phyloP scores from a whole-genome alignment of 2,797 vertebrate genomes.

The Phoebastria nigripes region DNA sequence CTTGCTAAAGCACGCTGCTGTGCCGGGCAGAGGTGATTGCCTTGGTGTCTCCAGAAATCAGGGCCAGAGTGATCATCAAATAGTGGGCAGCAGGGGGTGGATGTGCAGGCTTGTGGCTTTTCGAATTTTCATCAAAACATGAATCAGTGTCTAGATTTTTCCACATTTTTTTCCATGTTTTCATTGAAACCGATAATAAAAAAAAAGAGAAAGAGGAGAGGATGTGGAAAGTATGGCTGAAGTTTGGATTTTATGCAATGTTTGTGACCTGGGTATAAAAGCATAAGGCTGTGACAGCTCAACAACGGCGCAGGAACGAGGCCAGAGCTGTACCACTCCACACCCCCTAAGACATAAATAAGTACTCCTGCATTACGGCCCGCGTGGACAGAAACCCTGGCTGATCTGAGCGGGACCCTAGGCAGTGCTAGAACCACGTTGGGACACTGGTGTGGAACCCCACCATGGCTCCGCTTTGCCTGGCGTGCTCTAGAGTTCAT shows the following conservation, averaged over 20 bases:
- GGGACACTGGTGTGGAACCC: background rate
- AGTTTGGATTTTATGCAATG: background rate
- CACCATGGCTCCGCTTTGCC: background rate
- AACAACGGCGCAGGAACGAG: background rate
- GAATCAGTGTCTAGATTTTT: background rate
- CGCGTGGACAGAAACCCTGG: background rate
- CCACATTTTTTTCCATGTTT: background rate
- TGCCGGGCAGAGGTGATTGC: background rate
- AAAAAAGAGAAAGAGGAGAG: background rate
- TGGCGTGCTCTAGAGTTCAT: background rate
- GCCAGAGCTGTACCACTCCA: background rate
- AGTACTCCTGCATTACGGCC: background rate
- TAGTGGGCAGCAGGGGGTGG: background rate
- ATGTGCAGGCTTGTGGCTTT: background rate
- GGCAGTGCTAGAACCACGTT: fast-evolving
- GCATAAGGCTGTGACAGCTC: background rate
- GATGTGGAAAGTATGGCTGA: background rate
- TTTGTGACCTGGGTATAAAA: background rate
- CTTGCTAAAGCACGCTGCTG: background rate
- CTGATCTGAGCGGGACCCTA: background rate
- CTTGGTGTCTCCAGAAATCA: background rate
- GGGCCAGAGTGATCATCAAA: background rate
- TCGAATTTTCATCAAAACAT: background rate
- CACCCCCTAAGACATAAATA: background rate
- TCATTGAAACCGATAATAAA: background rate